These are phyloP conservation scores for Chionoecetes opilio DNA, from an alignment of 1,140 invertebrate genomes.

Conservation along the genomic window DNA sequence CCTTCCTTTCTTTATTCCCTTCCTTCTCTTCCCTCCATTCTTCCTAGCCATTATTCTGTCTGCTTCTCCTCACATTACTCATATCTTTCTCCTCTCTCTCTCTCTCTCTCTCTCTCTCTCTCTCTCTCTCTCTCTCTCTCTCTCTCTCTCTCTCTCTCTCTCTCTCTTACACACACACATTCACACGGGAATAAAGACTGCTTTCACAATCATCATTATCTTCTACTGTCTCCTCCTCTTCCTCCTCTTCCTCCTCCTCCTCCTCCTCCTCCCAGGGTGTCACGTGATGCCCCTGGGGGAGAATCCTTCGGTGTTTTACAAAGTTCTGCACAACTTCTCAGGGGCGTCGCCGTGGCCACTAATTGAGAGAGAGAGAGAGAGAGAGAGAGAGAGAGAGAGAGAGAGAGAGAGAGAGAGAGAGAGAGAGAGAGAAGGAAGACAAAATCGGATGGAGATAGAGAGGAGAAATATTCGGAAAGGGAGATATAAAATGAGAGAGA, in stretches of 20 bases:
- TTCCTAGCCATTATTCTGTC: neutral
- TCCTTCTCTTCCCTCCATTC: neutral
- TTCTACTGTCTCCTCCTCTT: neutral
- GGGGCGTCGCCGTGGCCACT: neutral
- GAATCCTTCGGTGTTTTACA: conserved; percentile 1
- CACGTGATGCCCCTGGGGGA: neutral
- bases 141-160: neutral
- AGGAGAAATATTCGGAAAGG: no score
- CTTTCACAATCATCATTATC: neutral
- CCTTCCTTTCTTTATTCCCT: neutral
- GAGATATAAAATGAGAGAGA: neutral
- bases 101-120: neutral
- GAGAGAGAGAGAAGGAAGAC: no score
- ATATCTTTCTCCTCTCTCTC: neutral
- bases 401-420: no score
- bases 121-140: neutral
- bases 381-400: no score
- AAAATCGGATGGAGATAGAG: no score
- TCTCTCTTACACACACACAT: no score
- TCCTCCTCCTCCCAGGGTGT: neutral
- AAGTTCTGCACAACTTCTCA: neutral
- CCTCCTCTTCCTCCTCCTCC: neutral
- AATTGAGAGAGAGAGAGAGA: neutral
- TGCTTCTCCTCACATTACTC: neutral
- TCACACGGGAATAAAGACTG: neutral